A percentile compares a stretch with the other conserved stretches of the same genome.
Conservation (phyloP, 2,113 vertebrate genomes). For the Prolemur simus region DNA sequence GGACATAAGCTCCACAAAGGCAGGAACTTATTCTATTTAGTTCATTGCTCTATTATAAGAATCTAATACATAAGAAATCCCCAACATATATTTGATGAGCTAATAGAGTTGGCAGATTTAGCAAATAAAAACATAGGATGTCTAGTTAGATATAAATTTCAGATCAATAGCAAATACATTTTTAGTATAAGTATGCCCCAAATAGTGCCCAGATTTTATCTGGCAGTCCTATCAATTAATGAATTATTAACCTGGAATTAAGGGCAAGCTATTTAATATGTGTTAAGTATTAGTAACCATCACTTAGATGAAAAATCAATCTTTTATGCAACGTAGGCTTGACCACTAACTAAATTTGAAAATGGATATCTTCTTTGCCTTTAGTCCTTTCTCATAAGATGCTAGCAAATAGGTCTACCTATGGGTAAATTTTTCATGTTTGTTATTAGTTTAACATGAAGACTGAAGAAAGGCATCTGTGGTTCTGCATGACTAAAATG, state of each 20-base stretch:
- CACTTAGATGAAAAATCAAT: neutral
- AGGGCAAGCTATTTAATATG: neutral
- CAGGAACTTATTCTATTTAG: neutral
- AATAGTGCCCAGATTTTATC: neutral
- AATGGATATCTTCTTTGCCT: neutral
- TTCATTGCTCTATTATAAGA: neutral
- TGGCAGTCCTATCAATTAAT: neutral
- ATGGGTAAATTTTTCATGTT: neutral
- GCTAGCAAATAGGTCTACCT: neutral
- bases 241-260: neutral
- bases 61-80: neutral
- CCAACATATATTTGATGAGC: neutral
- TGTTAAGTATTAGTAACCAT: neutral
- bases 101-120: neutral
- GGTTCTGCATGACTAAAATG: neutral
- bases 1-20: neutral
- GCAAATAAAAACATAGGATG: neutral
- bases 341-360: neutral
- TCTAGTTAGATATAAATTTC: slow-evolving; percentile 11
- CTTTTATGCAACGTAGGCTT: neutral
- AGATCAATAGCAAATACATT: neutral
- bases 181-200: neutral
- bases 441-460: neutral
- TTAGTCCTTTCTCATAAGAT: neutral
- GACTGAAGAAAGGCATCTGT: neutral